phyloP scores from a whole-genome alignment of 2,797 vertebrate genomes.

The Neosilurus hyrtlii region DNA sequence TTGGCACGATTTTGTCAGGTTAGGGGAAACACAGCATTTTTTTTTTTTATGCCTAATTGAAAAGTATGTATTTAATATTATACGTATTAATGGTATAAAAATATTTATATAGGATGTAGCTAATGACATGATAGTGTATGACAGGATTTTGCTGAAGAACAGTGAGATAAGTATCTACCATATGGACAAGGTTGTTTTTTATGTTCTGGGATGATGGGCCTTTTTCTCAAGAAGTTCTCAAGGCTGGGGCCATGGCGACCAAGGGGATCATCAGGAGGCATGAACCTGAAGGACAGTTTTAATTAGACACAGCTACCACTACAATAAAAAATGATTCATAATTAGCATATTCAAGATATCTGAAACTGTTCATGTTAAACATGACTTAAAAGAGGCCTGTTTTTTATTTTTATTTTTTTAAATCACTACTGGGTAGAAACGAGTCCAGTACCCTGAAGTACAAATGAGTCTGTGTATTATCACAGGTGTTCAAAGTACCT shows the following conservation, averaged over 20 bases:
- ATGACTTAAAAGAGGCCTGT: not conserved
- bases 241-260: conserved; percentile 95
- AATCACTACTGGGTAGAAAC: not conserved
- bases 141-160: not conserved
- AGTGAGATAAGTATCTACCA: conserved; percentile 69
- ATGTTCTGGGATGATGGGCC: conserved; percentile 87
- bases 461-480: not conserved
- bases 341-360: not conserved
- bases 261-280: conserved; percentile 97
- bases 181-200: conserved; percentile 97
- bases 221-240: conserved; percentile 95
- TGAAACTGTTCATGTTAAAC: not conserved
- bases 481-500: too few relatives aligned
- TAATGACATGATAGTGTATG: not conserved
- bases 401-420: too few relatives aligned
- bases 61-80: not conserved
- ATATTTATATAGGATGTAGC: not conserved
- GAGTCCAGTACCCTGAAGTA: not conserved
- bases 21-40: too few relatives aligned
- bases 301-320: not conserved
- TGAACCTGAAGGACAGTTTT: conserved; percentile 77
- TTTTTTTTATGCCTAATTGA: too few relatives aligned
- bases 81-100: not conserved
- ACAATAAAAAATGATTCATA: not conserved
- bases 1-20: too few relatives aligned